A percentile compares a stretch with the other conserved stretches of the same genome.
Evolutionary conservation across 2,797 vertebrate genomes (phyloP).

Genomic region (Gambelia wislizenii): DNA sequence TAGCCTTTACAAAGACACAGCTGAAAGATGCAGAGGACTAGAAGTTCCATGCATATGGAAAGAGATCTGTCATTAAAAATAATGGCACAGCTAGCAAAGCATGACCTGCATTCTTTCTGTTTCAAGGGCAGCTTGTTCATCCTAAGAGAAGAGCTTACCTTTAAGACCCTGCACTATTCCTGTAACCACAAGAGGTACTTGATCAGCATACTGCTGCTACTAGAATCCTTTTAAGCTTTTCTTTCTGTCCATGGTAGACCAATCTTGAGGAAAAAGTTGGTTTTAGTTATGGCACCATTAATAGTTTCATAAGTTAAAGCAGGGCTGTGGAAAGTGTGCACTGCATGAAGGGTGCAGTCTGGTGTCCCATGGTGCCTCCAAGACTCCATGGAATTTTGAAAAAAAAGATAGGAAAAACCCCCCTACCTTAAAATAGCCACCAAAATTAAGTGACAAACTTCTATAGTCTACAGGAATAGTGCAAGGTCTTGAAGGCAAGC

Average conservation of each 20-base stretch:
- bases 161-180: too few relatives aligned
- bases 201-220: background rate
- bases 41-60: background rate
- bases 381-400: too few relatives aligned
- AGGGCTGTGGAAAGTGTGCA: too few relatives aligned
- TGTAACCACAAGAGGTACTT: background rate
- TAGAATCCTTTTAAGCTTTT: background rate
- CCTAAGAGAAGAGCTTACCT: background rate
- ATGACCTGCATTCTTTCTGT: background rate
- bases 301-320: background rate
- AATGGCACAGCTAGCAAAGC: background rate
- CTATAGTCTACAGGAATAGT: too few relatives aligned
- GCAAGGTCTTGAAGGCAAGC: background rate
- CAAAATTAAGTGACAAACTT: too few relatives aligned
- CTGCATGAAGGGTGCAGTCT: too few relatives aligned
- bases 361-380: background rate
- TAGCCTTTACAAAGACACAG: background rate
- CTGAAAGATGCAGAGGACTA: background rate
- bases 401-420: too few relatives aligned
- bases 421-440: background rate
- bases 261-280: background rate
- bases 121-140: background rate
- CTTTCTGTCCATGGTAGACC: background rate
- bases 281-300: background rate
- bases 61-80: background rate